Base-by-base conservation (phyloP, 1,140 invertebrate species). In the Leguminivora glycinivorella region DNA sequence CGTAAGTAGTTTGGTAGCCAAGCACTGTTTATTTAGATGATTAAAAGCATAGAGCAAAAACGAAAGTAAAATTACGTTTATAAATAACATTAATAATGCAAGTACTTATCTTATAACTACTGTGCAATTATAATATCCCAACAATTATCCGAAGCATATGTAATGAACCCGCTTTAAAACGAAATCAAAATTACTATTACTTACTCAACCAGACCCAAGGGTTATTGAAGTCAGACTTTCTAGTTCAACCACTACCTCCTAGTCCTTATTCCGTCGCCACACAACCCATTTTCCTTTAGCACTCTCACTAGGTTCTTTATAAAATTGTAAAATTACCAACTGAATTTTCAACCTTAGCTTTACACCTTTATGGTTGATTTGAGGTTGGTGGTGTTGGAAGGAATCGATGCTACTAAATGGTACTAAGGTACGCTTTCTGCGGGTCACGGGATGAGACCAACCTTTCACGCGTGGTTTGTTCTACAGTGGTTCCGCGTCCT, bases 391-490 rank as follows among this genome's bases (percentile, higher is more conserved):
- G 47, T 52, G 34, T 73, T 68, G 29, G 73, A 72, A 69, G 60
- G 71, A 52, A 52, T 60, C 56, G 26, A 40, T 40, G 67, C 67
- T 71, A 75, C 74, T 81, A 82, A 83, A 83, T 81, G 78, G 77
- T 83, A 79, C 52, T 75, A 75, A 79, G 77, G 77, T 80, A 80
- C 83, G 79, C 78, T 85, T 83, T 83, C 81, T 79, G 77, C 74
- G 69, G 86, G 87, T 89, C 87, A 82, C 87, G 87, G 85, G 87
- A 89, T 88, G 86, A 80, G 84, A 71, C 70, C 80, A 83, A 89
- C 87, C 87, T 89, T 89, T 89, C 85, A 89, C 87, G 85, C 83
- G 81, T 79, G 78, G 80, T 76, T 75, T 69, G 73, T 76, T 81
- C 83, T 71, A 83, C 79, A 87, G 78, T 88, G 83, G 84, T 63